Evolutionary conservation across 2,888 invertebrate species (phyloP).

Genomic region (Drosophila borealis): DNA sequence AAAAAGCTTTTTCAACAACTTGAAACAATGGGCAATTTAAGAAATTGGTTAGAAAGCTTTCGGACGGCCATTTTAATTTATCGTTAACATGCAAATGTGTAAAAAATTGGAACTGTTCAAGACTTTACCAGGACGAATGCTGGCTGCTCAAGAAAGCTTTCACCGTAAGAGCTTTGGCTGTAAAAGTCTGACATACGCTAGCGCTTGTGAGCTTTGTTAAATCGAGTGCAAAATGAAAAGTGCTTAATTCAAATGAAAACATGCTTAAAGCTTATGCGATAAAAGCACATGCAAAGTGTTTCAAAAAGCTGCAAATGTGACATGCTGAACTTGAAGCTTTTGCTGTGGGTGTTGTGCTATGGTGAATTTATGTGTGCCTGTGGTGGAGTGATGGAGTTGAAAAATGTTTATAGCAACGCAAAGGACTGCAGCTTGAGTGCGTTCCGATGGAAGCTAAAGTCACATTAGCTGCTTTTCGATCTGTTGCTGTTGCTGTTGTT

Average conservation of each 20-base stretch:
- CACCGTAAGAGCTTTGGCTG: neutral
- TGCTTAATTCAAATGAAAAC: conserved; percentile 1
- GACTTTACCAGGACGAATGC: neutral
- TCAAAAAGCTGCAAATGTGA: conserved; percentile 5
- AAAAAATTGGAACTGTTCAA: too few species aligned
- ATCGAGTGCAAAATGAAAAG: neutral
- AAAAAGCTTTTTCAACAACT: too few species aligned
- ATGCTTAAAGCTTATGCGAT: conserved; percentile 14
- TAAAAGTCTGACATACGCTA: neutral
- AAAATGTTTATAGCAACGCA: conserved; percentile 29
- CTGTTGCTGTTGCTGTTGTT: neutral
- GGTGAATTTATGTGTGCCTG: conserved; percentile 1
- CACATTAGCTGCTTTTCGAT: neutral
- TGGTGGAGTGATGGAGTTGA: conserved; percentile 22
- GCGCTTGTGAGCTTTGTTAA: conserved; percentile 3
- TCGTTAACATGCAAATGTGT: too few species aligned
- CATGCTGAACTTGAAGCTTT: conserved; percentile 31
- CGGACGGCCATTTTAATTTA: too few species aligned
- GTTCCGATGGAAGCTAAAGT: conserved; percentile 2
- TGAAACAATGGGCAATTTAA: too few species aligned
- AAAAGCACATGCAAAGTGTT: conserved; percentile 38
- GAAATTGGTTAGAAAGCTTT: too few species aligned
- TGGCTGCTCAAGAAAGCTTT: neutral
- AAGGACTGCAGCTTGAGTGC: conserved; percentile 1
- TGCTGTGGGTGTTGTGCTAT: neutral